Conservation (phyloP, 2,888 invertebrate genomes). For the Thecocarcelia acutangulata region DNA sequence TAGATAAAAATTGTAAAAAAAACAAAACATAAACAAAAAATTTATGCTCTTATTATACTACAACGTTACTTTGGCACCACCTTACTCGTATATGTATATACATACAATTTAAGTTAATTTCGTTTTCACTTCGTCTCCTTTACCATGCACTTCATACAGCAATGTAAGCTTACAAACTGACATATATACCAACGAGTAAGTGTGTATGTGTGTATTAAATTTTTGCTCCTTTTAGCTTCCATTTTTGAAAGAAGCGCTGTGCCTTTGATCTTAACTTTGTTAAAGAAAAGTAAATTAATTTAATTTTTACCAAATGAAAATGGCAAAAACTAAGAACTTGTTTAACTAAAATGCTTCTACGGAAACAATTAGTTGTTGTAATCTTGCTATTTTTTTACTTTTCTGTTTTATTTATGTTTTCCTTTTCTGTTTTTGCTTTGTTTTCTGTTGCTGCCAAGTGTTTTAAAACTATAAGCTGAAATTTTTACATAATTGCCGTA, state of each 20-base stretch:
- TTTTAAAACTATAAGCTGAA: slow-evolving; percentile 37
- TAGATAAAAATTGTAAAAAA: no score
- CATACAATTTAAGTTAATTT: slow-evolving; percentile 3
- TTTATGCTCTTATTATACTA: no score
- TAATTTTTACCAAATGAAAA: slow-evolving; percentile 72
- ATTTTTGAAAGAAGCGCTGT: slow-evolving; percentile 32
- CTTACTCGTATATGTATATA: no score
- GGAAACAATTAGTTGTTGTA: slow-evolving; percentile 80
- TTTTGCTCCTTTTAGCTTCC: slow-evolving; percentile 16
- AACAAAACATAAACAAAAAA: no score
- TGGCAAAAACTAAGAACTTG: slow-evolving; percentile 60
- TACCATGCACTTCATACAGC: neutral
- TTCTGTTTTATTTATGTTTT: slow-evolving; percentile 10
- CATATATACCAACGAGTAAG: no score
- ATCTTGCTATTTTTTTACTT: slow-evolving; percentile 71
- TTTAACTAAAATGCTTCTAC: slow-evolving; percentile 68
- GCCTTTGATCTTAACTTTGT: slow-evolving; percentile 60
- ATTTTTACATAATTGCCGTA: slow-evolving; percentile 44
- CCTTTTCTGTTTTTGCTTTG: neutral
- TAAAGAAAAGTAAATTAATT: slow-evolving; percentile 77
- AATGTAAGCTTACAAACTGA: no score
- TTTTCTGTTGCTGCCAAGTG: slow-evolving; percentile 30
- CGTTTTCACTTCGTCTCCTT: slow-evolving; percentile 17
- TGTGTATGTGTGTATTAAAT: neutral
- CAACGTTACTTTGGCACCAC: no score